Evolutionary conservation across 2,113 vertebrate genomes (phyloP).

Genomic region (Seriola rivoliana): DNA sequence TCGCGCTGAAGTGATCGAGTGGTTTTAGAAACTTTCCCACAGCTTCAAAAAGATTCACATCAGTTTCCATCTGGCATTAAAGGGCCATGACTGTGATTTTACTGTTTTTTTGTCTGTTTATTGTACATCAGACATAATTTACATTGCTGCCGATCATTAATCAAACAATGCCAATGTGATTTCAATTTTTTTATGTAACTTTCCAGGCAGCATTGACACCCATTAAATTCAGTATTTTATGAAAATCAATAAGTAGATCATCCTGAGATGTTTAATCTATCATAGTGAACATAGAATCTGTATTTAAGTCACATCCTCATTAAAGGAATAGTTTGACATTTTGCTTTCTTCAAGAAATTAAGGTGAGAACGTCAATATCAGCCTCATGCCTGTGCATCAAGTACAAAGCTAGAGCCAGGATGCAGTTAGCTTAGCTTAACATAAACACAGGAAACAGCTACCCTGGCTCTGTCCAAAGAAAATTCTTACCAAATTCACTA

Average conservation of each 20-base stretch:
- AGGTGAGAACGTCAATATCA: not conserved
- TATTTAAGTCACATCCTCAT: not conserved
- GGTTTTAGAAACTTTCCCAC: not conserved
- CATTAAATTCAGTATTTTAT: not conserved
- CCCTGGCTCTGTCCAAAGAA: no score
- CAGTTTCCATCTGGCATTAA: not conserved
- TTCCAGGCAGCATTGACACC: not conserved
- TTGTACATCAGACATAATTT: not conserved
- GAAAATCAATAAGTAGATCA: not conserved
- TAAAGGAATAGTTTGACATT: no score
- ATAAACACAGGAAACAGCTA: not conserved
- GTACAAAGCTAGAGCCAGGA: not conserved
- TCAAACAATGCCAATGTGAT: not conserved
- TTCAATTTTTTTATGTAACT: not conserved
- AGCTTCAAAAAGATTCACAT: not conserved
- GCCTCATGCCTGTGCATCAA: not conserved
- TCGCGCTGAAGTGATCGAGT: not conserved
- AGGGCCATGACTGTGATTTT: not conserved
- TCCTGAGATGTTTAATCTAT: not conserved
- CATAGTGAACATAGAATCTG: not conserved
- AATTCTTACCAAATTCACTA: no score
- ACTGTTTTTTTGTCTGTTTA: not conserved
- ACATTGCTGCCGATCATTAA: no score
- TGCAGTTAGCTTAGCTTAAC: not conserved
- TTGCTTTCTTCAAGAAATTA: no score